Conservation (phyloP, 1,140 invertebrate genomes). For the Leucophenga varia region DNA sequence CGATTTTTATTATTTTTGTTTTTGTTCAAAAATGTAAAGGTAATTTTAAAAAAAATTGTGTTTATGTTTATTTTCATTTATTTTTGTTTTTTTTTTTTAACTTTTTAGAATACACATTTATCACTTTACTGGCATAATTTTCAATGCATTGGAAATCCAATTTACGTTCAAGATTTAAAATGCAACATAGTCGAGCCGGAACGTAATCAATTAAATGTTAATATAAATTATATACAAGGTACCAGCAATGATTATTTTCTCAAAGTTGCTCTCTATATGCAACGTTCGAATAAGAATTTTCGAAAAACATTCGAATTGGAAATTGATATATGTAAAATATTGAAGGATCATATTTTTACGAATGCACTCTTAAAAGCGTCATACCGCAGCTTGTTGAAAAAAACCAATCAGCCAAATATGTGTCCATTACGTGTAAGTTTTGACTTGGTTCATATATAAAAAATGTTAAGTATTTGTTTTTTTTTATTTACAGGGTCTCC, state of each 20-base stretch:
- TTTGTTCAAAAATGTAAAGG: no score
- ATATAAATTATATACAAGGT: conserved; percentile 7
- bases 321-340: conserved; percentile 21
- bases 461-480: background rate
- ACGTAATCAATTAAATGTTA: conserved; percentile 7
- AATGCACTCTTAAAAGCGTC: conserved; percentile 17
- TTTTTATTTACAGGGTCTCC: conserved; percentile 15
- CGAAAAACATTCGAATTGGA: conserved; percentile 23
- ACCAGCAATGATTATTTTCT: no score
- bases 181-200: conserved; percentile 20
- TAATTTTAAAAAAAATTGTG: no score
- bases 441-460: background rate
- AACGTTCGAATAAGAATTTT: background rate
- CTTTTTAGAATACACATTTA: no score
- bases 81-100: no score
- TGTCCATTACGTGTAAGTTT: conserved; percentile 24
- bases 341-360: background rate
- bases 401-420: conserved; percentile 6
- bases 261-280: conserved; percentile 16
- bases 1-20: no score
- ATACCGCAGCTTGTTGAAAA: conserved; percentile 11
- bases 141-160: no score
- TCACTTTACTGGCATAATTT: no score
- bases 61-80: no score
- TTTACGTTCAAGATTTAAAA: no score